phyloP scores from a whole-genome alignment of 2,888 invertebrate genomes.

The Dicycla oo region DNA sequence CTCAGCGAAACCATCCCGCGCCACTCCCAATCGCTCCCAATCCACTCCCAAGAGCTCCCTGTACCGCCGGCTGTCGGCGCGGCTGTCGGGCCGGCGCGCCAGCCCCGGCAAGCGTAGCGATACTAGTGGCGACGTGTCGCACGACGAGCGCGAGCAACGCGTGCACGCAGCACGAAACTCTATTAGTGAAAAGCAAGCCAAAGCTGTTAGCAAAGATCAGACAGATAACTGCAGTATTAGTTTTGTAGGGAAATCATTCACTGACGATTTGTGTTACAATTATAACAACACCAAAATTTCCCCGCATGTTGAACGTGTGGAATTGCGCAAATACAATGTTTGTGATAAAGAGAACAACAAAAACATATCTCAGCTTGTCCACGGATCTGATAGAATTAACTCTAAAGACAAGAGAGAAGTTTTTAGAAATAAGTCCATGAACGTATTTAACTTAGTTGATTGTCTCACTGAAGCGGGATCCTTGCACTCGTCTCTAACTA shows the following conservation, averaged over 20 bases:
- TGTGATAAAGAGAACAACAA: constrained; percentile 84
- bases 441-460: constrained; percentile 87
- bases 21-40: constrained; percentile 84
- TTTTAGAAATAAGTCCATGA: constrained; percentile 88
- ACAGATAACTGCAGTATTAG: constrained; percentile 79
- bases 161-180: constrained; percentile 79
- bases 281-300: constrained; percentile 71
- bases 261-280: constrained; percentile 76
- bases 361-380: constrained; percentile 74
- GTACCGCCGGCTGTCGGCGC: constrained; percentile 87
- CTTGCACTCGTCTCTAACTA: constrained; percentile 85
- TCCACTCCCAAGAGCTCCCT: constrained; percentile 87
- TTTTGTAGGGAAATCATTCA: constrained; percentile 80
- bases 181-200: constrained; percentile 78
- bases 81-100: constrained; percentile 84
- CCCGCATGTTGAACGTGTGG: constrained; percentile 73
- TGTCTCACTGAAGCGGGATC: constrained; percentile 85
- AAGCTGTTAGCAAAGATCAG: constrained; percentile 71
- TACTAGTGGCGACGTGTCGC: constrained; percentile 63
- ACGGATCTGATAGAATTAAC: constrained; percentile 74
- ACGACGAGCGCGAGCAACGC: constrained; percentile 79
- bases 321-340: constrained; percentile 76
- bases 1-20: constrained; percentile 79
- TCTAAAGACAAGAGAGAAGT: constrained; percentile 87
- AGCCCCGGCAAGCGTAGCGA: constrained; percentile 71